These are phyloP conservation scores for Drosophila nr. perissopoda DNA, from an alignment of 2,888 invertebrate genomes.

Conservation along the genomic window DNA sequence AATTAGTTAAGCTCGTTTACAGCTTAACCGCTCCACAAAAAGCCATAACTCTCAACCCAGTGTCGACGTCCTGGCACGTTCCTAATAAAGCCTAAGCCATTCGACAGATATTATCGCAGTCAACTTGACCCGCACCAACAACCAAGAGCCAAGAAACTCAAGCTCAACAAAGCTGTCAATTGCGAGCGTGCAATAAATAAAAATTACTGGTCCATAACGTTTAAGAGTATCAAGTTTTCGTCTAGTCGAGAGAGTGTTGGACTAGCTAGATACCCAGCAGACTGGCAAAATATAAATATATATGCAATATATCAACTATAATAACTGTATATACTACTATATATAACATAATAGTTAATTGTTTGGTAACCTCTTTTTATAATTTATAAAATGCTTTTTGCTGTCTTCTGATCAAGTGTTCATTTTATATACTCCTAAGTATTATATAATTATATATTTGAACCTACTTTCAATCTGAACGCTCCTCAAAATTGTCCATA, in stretches of 20 bases:
- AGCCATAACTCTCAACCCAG: conserved; percentile 18
- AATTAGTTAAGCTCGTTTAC: conserved; percentile 45
- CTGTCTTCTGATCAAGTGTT: background rate
- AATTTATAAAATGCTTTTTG: background rate
- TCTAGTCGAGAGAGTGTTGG: background rate
- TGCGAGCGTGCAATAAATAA: conserved; percentile 68
- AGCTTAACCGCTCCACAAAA: conserved; percentile 21
- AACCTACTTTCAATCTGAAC: background rate
- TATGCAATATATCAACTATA: background rate
- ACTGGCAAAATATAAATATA: background rate
- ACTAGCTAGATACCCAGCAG: conserved; percentile 17
- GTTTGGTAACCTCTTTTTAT: background rate
- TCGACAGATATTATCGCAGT: conserved; percentile 52
- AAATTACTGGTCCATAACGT: conserved; percentile 73
- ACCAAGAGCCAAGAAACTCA: conserved; percentile 21
- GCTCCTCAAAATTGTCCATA: background rate
- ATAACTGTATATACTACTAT: no score
- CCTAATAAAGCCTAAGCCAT: conserved; percentile 47
- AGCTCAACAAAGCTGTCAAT: conserved; percentile 66
- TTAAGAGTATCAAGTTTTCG: conserved; percentile 21
- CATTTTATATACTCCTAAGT: background rate
- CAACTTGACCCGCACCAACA: conserved; percentile 31
- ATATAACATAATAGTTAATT: background rate
- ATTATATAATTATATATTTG: background rate
- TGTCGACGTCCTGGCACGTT: conserved; percentile 36